phyloP scores from a whole-genome alignment of 1,140 invertebrate species.

The Drosophila paulistorum region DNA sequence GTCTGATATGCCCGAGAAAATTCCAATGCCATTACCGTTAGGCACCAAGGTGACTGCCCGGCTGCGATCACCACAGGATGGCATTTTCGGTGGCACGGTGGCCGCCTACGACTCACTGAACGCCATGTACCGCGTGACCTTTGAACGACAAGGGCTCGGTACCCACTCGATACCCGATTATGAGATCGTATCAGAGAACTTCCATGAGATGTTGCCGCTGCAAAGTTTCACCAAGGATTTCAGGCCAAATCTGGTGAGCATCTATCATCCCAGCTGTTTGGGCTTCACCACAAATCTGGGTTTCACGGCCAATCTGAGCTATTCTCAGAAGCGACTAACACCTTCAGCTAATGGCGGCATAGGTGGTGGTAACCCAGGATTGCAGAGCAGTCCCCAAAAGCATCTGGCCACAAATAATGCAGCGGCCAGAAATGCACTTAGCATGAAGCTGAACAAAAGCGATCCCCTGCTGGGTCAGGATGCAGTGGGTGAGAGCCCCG shows the following conservation, averaged over 20 bases:
- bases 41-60: conserved; percentile 98
- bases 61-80: conserved; percentile 96
- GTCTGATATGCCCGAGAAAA: conserved; percentile 96
- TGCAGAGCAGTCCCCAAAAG: conserved; percentile 38
- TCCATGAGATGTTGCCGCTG: conserved; percentile 94
- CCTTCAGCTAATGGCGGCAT: conserved; percentile 29
- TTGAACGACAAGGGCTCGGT: conserved; percentile 96
- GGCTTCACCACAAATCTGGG: conserved; percentile 69
- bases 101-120: conserved; percentile 99
- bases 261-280: conserved; percentile 72
- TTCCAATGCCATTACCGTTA: conserved; percentile 97
- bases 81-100: conserved; percentile 97
- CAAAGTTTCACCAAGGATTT: conserved; percentile 92
- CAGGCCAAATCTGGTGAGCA: conserved; percentile 87
- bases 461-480: conserved; percentile 85
- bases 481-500: conserved; percentile 66
- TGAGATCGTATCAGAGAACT: conserved; percentile 97
- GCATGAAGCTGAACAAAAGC: conserved; percentile 82
- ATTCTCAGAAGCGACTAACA: conserved; percentile 36
- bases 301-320: conserved; percentile 59
- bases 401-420: conserved; percentile 60
- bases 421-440: conserved; percentile 61
- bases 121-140: conserved; percentile 98
- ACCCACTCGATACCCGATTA: conserved; percentile 98
- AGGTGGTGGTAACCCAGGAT: conserved; percentile 13